phyloP scores from a whole-genome alignment of 2,888 invertebrate species.

The Argyra leucocephala region DNA sequence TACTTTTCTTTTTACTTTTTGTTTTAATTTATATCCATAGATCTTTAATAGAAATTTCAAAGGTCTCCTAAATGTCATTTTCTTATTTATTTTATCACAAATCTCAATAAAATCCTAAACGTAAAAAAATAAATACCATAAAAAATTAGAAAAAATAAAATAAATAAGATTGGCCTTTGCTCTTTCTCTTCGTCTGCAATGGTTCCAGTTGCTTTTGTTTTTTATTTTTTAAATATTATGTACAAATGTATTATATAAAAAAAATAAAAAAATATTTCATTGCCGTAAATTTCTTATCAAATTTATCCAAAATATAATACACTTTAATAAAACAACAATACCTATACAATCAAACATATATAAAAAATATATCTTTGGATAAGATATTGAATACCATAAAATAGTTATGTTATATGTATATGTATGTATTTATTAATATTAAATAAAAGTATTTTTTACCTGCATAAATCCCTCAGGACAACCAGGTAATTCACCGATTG shows the following conservation, averaged over 20 bases:
- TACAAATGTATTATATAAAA: too few relatives aligned
- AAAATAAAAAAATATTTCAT: too few relatives aligned
- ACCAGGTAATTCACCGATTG: constrained; percentile 56
- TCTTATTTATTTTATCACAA: not conserved
- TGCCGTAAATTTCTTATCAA: not conserved
- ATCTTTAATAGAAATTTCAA: constrained; percentile 5
- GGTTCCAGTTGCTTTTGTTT: not conserved
- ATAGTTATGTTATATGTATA: not conserved
- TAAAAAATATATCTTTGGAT: not conserved
- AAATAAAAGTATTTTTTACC: constrained; percentile 44
- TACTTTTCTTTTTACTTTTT: not conserved
- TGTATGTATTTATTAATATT: constrained; percentile 2
- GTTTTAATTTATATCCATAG: constrained; percentile 5
- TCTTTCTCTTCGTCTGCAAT: too few relatives aligned
- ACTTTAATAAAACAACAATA: too few relatives aligned
- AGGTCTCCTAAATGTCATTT: not conserved
- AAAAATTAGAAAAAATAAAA: not conserved
- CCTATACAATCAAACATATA: not conserved
- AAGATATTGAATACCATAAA: not conserved
- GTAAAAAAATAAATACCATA: not conserved
- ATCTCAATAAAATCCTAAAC: not conserved
- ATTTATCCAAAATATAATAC: not conserved
- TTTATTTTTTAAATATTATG: too few relatives aligned
- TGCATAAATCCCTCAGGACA: constrained; percentile 85
- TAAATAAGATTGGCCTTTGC: not conserved